Conservation (phyloP, 2,113 vertebrate species). For the Ictalurus punctatus region DNA sequence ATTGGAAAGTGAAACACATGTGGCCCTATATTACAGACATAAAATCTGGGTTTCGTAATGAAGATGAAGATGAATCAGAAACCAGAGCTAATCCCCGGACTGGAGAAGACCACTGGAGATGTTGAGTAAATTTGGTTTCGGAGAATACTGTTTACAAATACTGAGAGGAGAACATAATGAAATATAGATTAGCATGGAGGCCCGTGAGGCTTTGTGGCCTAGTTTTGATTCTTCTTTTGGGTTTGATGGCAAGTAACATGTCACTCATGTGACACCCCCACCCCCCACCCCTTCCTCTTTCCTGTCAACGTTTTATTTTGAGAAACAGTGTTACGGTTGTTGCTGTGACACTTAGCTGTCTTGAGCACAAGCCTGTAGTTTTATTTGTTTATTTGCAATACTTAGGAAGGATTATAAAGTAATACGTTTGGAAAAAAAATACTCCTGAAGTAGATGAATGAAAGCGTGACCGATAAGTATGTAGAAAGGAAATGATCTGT, state of each 20-base stretch:
- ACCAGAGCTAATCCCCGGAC: constrained; percentile 5
- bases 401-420: neutral
- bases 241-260: constrained; percentile 58
- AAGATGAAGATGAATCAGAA: neutral
- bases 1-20: neutral
- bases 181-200: constrained; percentile 76
- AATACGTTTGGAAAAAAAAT: neutral
- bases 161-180: constrained; percentile 63
- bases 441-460: neutral
- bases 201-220: constrained; percentile 74
- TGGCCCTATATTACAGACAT: neutral
- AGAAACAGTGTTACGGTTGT: constrained; percentile 32
- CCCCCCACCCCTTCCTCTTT: constrained; percentile 44
- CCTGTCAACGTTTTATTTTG: constrained; percentile 42
- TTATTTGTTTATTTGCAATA: neutral
- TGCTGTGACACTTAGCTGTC: neutral
- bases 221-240: constrained; percentile 63
- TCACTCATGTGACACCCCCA: neutral
- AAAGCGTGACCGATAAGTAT: neutral
- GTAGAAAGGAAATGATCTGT: neutral
- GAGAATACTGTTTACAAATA: constrained; percentile 76
- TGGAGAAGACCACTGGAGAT: constrained; percentile 26
- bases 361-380: neutral
- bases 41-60: neutral
- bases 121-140: constrained; percentile 65